A percentile compares a stretch with the other conserved stretches of the same genome.
Evolutionary conservation across 2,113 vertebrate genomes (phyloP).

Genomic region (Fregetta grallaria): DNA sequence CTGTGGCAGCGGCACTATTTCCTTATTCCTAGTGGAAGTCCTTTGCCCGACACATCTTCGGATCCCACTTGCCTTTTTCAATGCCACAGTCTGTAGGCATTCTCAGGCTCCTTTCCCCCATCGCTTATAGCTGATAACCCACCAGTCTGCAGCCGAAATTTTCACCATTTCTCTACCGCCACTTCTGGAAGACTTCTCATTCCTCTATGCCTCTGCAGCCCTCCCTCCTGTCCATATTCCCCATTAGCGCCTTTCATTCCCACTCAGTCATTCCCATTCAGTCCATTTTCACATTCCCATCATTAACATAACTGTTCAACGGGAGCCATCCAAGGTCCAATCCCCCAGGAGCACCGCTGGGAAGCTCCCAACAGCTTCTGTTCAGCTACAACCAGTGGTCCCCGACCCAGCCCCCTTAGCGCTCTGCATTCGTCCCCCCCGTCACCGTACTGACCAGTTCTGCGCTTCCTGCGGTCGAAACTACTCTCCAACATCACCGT

Average conservation of each 20-base stretch:
- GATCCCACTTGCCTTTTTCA: background rate
- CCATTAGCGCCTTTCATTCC: background rate
- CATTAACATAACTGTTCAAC: background rate
- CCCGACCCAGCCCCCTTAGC: background rate
- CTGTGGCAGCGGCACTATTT: background rate
- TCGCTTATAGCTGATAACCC: background rate
- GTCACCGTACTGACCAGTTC: accelerated
- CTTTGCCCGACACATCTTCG: background rate
- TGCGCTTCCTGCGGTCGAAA: background rate
- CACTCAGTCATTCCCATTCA: too few species aligned
- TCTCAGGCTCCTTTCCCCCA: background rate
- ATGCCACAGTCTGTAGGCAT: background rate
- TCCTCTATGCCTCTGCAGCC: background rate
- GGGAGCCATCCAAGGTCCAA: background rate
- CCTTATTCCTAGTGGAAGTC: background rate
- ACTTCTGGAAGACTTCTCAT: background rate
- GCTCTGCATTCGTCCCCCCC: too few species aligned
- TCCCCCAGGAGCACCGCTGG: background rate
- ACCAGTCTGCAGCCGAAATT: background rate
- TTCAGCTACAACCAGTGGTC: background rate
- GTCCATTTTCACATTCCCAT: background rate
- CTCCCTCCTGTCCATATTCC: background rate
- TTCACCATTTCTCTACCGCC: background rate
- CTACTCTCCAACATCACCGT: background rate
- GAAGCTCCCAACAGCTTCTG: background rate